Base-by-base conservation (phyloP, 2,888 invertebrate species). In the Platycnemis pennipes region DNA sequence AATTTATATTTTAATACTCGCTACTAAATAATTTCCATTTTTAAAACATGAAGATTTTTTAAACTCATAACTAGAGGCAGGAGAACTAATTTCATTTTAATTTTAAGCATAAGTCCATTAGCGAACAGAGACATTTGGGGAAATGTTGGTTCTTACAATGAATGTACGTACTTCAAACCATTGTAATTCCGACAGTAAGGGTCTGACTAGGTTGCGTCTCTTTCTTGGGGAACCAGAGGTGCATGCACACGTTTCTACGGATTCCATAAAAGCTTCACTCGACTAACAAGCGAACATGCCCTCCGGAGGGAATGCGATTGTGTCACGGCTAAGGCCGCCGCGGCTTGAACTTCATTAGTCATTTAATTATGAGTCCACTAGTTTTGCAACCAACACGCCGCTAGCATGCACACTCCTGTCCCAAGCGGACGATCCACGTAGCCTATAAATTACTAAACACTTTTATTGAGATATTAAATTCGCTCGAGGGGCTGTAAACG, bases 381-480 rank as follows among this genome's bases (percentile, higher is more conserved):
- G 63, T 26, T 63, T 63, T 63, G 63, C 63, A 26, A n/a, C 63
- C 63, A 22, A n/a, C n/a, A 5, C 1, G 63, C n/a, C n/a, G n/a
- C n/a, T n/a, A 26, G n/a, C n/a, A 63, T 63, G 63, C 63, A n/a
- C 63, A 63, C 63, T n/a, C 63, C n/a, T 26, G 63, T 63, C n/a
- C n/a, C 26, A 26, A 63, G n/a, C n/a, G 63, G n/a, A 8, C 63
- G n/a, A 5, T 63, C 26, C 63, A 3, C 63, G 63, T 63, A 63
- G n/a, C 63, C 63, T 63, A 63, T 63, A 63, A 63, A 63, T 63
- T 63, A 63, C 26, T 4, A 63, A 26, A n/a, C n/a, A 63, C 63
- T 63, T 63, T 63, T 63, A 63, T 63, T 63, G 63, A 63, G 63
- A 26, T 63, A 63, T 63, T 63, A 63, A 63, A 63, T 63, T 63